Conservation (phyloP, 2,888 invertebrate genomes). For the Colostygia pectinataria region DNA sequence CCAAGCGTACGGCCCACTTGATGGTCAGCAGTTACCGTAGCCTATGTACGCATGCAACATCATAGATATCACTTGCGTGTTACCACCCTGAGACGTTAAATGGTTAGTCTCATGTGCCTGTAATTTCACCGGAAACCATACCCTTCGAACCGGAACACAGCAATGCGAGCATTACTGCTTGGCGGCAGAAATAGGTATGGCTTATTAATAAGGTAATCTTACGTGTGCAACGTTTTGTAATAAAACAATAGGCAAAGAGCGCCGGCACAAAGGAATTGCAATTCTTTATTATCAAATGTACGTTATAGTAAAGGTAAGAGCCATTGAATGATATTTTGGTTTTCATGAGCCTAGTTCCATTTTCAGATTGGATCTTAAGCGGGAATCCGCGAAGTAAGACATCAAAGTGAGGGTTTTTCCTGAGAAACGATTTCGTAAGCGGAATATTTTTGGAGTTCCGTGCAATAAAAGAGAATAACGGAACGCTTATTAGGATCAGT, state of each 20-base stretch:
- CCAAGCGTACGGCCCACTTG: no score
- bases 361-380: slow-evolving; percentile 32
- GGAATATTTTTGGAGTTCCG: neutral
- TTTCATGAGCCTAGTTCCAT: slow-evolving; percentile 24
- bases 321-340: slow-evolving; percentile 21
- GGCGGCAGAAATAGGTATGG: no score
- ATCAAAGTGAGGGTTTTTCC: slow-evolving; percentile 34
- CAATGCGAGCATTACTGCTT: no score
- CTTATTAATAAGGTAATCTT: slow-evolving; percentile 37
- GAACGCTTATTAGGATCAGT: no score
- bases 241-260: slow-evolving; percentile 22
- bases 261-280: slow-evolving; percentile 21
- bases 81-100: no score
- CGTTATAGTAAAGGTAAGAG: slow-evolving; percentile 30
- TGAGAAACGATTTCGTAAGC: slow-evolving; percentile 14
- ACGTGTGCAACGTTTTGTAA: slow-evolving; percentile 24
- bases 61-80: no score
- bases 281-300: slow-evolving; percentile 44
- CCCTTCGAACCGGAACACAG: no score
- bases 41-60: no score
- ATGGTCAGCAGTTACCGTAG: no score
- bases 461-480: no score
- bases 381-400: slow-evolving; percentile 32
- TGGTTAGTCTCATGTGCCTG: no score
- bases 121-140: no score